Base-by-base conservation (phyloP, 2,888 invertebrate species). In the Drosophila antonietae region DNA sequence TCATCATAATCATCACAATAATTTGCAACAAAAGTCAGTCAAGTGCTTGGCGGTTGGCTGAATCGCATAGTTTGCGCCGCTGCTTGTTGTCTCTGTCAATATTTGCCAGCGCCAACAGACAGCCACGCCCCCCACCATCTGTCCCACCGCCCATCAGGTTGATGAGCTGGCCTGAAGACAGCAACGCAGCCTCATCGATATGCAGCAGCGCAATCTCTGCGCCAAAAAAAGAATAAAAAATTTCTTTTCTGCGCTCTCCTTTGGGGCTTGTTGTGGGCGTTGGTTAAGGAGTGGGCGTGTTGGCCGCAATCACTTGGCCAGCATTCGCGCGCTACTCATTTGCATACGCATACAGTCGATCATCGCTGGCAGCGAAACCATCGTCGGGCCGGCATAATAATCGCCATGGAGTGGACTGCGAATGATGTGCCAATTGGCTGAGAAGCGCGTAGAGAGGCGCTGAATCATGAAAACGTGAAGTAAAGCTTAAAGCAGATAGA, bases 21-120 rank as follows among this genome's bases (percentile, higher is more conserved):
- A 84, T 84, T 84, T 66, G 84, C 84, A 75, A 84, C 88, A 88
- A 85, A 84, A 88, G 84, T 88, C 84, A 84, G 84, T 84, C 84
- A 84, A 84, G 84, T 84, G 81, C 49, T 73, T 75, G 73, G 69
- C 70, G 79, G 63, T 66, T 66, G 77, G 73, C 73, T 35, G 57
- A 62, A 41, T 63, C 65, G 69, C 65, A 62, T 44, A 60, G 62
- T 65, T 67, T 67, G 63, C 56, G 63, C 56, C 33, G 33, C 56
- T 37, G 33, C 57, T 69, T 73, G 68, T 71, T 78, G 73, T 71
- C 75, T 72, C 55, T 80, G 84, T 82, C 88, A 84, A 88, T 74
- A 84, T 87, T 87, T 87, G 78, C 69, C 80, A 72, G 47, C 53
- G 52, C 63, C 74, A 60, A 39, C 63, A 31, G 14, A 2, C 59